Conservation (phyloP, 2,888 invertebrate species). For the Drosophila limbata region DNA sequence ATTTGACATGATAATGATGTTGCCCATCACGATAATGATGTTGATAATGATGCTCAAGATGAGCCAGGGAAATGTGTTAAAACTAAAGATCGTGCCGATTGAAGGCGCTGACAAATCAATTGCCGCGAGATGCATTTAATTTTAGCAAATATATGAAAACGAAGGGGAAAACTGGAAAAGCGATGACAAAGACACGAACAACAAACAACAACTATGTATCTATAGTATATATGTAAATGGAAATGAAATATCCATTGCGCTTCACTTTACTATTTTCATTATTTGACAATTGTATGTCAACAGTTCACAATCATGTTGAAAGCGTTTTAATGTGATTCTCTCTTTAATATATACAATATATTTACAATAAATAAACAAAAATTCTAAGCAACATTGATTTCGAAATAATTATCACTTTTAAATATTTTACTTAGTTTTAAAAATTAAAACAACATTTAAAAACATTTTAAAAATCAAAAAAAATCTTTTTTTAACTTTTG, state of each 20-base stretch:
- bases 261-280: neutral
- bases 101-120: slow-evolving; percentile 75
- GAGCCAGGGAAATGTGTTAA: slow-evolving; percentile 31
- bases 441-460: too few relatives aligned
- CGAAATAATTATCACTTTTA: too few relatives aligned
- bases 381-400: too few relatives aligned
- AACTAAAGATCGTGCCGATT: slow-evolving; percentile 33
- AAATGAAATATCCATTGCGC: neutral
- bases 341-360: slow-evolving; percentile 1
- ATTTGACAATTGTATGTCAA: slow-evolving; percentile 25
- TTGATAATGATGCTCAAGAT: slow-evolving; percentile 13
- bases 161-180: slow-evolving; percentile 18
- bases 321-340: slow-evolving; percentile 22
- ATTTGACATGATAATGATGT: slow-evolving; percentile 21
- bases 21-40: slow-evolving; percentile 12
- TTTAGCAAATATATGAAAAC: slow-evolving; percentile 60
- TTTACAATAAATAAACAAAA: neutral
- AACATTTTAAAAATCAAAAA: too few relatives aligned
- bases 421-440: too few relatives aligned
- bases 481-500: too few relatives aligned
- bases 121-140: slow-evolving; percentile 60
- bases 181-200: slow-evolving; percentile 37
- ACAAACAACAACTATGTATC: slow-evolving; percentile 8
- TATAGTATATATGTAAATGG: neutral
- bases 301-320: slow-evolving; percentile 23